Evolutionary conservation across 2,797 vertebrate species (phyloP).

Genomic region (Meriones psammophilus): DNA sequence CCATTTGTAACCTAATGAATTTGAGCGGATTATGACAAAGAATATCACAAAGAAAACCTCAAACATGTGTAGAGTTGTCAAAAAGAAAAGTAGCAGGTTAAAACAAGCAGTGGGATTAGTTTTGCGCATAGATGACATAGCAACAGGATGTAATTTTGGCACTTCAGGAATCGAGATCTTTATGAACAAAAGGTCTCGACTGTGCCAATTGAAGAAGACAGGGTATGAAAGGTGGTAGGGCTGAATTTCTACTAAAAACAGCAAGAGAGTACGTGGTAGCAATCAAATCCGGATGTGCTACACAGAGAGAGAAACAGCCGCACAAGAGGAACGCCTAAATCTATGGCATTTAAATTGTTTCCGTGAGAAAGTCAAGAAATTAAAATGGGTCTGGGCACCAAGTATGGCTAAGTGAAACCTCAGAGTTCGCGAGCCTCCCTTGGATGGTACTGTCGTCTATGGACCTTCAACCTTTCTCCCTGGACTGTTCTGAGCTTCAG

Average conservation of each 20-base stretch:
- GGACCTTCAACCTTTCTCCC: background rate
- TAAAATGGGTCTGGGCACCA: background rate
- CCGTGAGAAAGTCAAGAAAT: background rate
- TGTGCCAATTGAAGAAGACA: background rate
- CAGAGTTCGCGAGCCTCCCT: no score
- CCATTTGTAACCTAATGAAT: background rate
- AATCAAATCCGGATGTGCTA: background rate
- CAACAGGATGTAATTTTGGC: background rate
- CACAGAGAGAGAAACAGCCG: background rate
- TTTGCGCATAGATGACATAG: background rate
- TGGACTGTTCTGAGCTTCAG: background rate
- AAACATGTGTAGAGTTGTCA: background rate
- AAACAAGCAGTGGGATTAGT: background rate
- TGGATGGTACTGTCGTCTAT: no score
- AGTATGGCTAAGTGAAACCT: background rate
- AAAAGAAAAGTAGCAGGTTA: background rate
- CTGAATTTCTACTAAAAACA: background rate
- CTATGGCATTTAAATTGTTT: background rate
- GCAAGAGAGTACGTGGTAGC: background rate
- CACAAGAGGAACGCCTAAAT: background rate
- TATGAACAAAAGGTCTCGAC: background rate
- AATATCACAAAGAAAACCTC: background rate
- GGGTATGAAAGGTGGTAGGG: fast-evolving
- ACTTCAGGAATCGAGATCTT: background rate
- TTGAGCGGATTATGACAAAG: background rate